Conservation (phyloP, 2,888 invertebrate genomes). For the Cremastinae sp. region DNA sequence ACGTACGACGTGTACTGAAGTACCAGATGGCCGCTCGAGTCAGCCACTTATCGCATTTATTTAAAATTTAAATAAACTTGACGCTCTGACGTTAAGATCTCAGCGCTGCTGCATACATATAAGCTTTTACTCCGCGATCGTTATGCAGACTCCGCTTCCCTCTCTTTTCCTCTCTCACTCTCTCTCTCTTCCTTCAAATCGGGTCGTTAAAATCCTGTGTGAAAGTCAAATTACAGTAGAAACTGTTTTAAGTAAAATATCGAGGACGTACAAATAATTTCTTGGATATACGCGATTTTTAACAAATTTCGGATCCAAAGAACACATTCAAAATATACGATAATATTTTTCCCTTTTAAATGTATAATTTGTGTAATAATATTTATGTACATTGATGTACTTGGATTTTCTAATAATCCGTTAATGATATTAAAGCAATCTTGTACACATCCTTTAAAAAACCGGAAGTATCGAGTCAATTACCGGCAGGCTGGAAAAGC, state of each 20-base stretch:
- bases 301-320: background rate
- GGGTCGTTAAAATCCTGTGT: constrained; percentile 23
- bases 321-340: no score
- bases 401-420: background rate
- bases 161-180: constrained; percentile 1
- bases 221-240: constrained; percentile 17
- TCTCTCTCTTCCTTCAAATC: background rate
- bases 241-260: background rate
- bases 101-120: constrained; percentile 9
- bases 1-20: constrained; percentile 22
- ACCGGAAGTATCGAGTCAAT: background rate
- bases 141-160: constrained; percentile 26
- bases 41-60: constrained; percentile 56
- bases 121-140: constrained; percentile 6
- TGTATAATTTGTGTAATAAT: background rate
- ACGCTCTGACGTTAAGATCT: constrained; percentile 49
- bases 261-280: background rate
- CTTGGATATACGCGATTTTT: background rate
- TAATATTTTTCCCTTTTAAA: no score
- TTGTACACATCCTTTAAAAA: no score
- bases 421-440: no score
- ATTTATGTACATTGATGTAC: background rate
- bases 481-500: background rate
- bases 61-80: constrained; percentile 57
- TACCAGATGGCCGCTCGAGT: constrained; percentile 33